Base-by-base conservation (phyloP, 2,797 vertebrate genomes). In the Florisuga fusca region DNA sequence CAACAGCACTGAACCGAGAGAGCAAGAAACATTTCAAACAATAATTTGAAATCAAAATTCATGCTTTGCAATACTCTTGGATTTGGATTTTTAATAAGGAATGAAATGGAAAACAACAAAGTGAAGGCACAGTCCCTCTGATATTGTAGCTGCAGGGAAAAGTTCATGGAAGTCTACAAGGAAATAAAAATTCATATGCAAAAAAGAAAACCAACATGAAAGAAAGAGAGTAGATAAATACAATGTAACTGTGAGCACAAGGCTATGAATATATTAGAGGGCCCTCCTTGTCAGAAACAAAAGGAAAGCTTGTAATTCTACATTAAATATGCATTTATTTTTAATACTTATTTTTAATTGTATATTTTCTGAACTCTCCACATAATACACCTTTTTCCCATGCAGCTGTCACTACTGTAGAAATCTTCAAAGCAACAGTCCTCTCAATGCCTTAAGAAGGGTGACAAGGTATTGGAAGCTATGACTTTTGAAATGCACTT, bases 121-220 rank as follows among this genome's bases (percentile, higher is more conserved):
- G 89, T 78, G 73, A 94, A 96, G 58, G 58, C 77, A 86, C 48
- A 79, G 89, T 86, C 74, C 76, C 58, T 97, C 92, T 96, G 92
- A 96, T 97, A 97, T 90, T 93, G 76, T 85, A 94, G 96, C 96
- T 94, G 62, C 95, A 94, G 96, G 97, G 96, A 87, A 97, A 87
- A 91, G 67, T 90, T 93, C 48, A 88, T 81, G 79, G 81, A 95
- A 95, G 91, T 64, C 86, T 87, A 81, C 71, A 90, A 93, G 90
- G 93, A 96, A 97, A 96, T 89, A 94, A 82, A 94, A 95, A 87
- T 54, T 84, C 63, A 54, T 87, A 93, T 84, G 84, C 79, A 92
- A 94, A 96, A 83, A 88, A 89, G 86, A 81, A 95, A 96, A 90
- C 10, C 27, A 78, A 95, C 79, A 79, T 64, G 62, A 95, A 96